Percentiles rank a stretch among this genome's conserved stretches.
phyloP scores from a whole-genome alignment of 2,113 vertebrate genomes.

The Oreochromis niloticus region DNA sequence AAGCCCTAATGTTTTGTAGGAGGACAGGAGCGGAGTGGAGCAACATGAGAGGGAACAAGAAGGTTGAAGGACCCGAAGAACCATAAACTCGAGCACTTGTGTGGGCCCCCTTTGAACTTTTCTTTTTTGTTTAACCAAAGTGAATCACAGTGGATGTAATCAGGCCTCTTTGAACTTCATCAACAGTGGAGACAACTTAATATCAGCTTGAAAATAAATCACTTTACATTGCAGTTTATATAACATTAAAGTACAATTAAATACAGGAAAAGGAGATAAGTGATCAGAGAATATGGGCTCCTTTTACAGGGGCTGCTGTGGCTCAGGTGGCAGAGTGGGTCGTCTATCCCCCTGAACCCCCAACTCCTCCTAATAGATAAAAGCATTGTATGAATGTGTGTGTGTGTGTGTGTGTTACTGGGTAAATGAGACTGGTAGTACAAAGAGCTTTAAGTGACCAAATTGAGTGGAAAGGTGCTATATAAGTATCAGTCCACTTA shows the following conservation, averaged over 20 bases:
- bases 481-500: neutral
- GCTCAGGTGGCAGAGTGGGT: neutral
- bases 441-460: neutral
- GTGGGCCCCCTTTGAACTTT: neutral
- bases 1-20: constrained; percentile 44
- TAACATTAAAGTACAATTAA: neutral
- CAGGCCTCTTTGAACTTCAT: neutral
- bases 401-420: neutral
- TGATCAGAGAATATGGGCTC: neutral
- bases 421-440: neutral
- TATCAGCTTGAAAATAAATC: neutral
- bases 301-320: neutral
- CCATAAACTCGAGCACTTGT: neutral
- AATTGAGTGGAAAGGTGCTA: neutral
- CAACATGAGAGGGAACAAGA: neutral
- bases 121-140: neutral
- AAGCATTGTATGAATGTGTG: neutral
- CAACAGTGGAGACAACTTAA: neutral
- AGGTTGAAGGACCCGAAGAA: constrained; percentile 1
- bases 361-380: neutral
- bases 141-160: neutral
- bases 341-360: neutral
- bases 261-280: neutral
- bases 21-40: neutral
- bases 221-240: neutral